These are phyloP conservation scores for Lanius ludovicianus DNA, from an alignment of 2,113 vertebrate genomes.

Conservation along the genomic window DNA sequence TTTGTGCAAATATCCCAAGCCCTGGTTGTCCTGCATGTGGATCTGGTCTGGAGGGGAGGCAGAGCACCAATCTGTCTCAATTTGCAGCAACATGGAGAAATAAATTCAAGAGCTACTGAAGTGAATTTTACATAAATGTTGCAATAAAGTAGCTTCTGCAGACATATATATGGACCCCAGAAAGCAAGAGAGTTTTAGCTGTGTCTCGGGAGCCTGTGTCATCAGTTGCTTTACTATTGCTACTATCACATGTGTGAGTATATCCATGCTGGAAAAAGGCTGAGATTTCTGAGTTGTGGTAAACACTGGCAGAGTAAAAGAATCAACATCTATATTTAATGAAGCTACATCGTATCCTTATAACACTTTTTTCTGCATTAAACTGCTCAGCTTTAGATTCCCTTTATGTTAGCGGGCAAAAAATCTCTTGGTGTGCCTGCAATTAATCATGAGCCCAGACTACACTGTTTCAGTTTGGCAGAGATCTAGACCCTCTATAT, in stretches of 20 bases:
- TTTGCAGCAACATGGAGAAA: not conserved
- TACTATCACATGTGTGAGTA: fast-evolving
- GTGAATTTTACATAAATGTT: not conserved
- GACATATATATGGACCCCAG: not conserved
- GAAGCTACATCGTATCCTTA: not conserved
- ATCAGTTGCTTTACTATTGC: not conserved
- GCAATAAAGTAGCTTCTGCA: not conserved
- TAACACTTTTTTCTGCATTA: not conserved
- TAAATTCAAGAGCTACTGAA: not conserved
- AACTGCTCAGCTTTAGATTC: not conserved
- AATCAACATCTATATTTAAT: not conserved
- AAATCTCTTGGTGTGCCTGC: not conserved
- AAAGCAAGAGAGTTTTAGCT: not conserved
- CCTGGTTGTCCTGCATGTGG: not conserved
- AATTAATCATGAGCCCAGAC: not conserved
- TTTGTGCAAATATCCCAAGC: not conserved
- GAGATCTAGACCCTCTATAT: not conserved
- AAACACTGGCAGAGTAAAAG: not conserved
- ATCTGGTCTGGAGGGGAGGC: not conserved
- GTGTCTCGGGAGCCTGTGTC: fast-evolving
- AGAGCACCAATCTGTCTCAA: not conserved
- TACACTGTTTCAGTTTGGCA: not conserved
- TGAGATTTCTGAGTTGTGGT: not conserved
- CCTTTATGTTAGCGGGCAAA: fast-evolving
- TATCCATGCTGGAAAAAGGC: not conserved